A percentile compares a stretch with the other conserved stretches of the same genome.
These are phyloP conservation scores for Synergus umbraculus DNA, from an alignment of 2,888 invertebrate species.

Conservation along the genomic window DNA sequence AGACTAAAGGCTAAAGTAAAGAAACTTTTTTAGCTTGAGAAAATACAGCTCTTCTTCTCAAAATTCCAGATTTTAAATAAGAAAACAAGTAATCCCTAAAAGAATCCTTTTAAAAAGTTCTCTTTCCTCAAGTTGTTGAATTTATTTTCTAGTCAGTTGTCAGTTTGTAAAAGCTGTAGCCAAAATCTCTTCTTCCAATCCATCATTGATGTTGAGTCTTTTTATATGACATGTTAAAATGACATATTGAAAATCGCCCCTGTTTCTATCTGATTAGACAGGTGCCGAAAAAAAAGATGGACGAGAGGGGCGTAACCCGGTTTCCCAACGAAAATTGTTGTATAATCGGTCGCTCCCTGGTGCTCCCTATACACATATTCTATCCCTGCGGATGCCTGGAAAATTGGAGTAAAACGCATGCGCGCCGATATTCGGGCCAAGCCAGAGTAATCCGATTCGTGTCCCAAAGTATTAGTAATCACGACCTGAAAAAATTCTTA, in stretches of 20 bases:
- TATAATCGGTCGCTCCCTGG: constrained; percentile 20
- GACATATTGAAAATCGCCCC: constrained; percentile 13
- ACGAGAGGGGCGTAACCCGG: constrained; percentile 54
- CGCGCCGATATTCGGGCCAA: constrained; percentile 57
- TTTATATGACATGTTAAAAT: background rate
- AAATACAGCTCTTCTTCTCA: no score
- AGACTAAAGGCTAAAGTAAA: background rate
- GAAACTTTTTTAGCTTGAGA: background rate
- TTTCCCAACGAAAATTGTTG: constrained; percentile 45
- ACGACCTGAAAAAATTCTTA: background rate
- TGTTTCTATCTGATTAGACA: constrained; percentile 39
- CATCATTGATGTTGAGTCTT: background rate
- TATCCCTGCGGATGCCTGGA: constrained; percentile 19
- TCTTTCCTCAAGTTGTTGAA: background rate
- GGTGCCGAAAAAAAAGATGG: constrained; percentile 20
- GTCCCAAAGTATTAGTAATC: constrained; percentile 30
- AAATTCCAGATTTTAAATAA: background rate
- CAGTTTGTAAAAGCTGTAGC: background rate
- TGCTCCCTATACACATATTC: constrained; percentile 33
- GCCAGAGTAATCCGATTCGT: constrained; percentile 57
- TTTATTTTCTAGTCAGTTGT: background rate
- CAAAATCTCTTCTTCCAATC: background rate
- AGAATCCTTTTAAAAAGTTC: background rate
- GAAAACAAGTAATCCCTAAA: background rate
- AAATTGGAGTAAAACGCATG: constrained; percentile 62